Evolutionary conservation across 2,888 invertebrate genomes (phyloP).

Genomic region (Gari tellinella): DNA sequence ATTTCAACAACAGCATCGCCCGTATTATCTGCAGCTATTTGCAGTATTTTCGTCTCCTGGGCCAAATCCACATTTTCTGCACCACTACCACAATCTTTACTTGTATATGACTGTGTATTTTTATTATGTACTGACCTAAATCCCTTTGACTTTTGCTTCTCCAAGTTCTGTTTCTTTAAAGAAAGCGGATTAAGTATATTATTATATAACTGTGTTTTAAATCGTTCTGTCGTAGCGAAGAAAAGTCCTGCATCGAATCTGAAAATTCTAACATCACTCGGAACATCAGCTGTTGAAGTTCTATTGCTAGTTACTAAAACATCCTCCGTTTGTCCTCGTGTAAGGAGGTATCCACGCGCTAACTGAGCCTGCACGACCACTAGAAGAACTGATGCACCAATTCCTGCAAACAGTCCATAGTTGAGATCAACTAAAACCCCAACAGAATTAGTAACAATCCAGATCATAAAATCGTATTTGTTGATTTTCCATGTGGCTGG

Average conservation of each 20-base stretch:
- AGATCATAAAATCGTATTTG: constrained; percentile 89
- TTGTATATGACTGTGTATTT: no score
- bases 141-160: no score
- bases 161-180: no score
- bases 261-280: constrained; percentile 43
- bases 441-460: constrained; percentile 71
- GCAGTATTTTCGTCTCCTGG: no score
- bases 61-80: no score
- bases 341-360: constrained; percentile 51
- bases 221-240: constrained; percentile 57
- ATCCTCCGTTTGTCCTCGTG: constrained; percentile 41
- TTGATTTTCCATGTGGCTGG: constrained; percentile 90
- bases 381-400: constrained; percentile 67
- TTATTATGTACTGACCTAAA: no score
- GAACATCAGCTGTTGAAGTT: constrained; percentile 21
- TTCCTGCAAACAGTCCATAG: constrained; percentile 73
- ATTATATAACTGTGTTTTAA: constrained; percentile 44
- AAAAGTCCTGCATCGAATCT: constrained; percentile 42
- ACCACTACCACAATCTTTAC: no score
- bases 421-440: constrained; percentile 72
- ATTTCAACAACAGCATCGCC: no score
- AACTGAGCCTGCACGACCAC: constrained; percentile 64
- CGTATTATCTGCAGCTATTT: no score
- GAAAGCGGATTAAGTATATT: constrained; percentile 29
- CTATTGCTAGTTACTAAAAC: constrained; percentile 25